These are phyloP conservation scores for Andrena trimmerana DNA, from an alignment of 2,888 invertebrate genomes.

Conservation along the genomic window DNA sequence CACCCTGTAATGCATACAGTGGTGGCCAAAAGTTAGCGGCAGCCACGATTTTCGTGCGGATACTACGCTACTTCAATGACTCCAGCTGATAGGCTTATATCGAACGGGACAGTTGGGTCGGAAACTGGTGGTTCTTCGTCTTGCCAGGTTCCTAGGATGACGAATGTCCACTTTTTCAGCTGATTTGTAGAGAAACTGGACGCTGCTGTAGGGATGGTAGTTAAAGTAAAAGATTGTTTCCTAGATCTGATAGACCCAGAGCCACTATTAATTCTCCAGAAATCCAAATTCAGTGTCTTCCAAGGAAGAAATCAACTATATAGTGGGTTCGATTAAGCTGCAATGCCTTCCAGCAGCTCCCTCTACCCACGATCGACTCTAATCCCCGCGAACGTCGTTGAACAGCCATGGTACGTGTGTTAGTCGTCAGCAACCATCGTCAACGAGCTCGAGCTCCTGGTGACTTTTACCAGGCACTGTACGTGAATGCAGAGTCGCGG, in stretches of 20 bases:
- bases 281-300: too few species aligned
- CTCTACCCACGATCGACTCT: not conserved
- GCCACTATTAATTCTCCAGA: not conserved
- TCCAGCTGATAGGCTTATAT: too few species aligned
- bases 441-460: not conserved
- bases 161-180: not conserved
- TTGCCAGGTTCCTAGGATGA: not conserved
- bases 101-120: too few species aligned
- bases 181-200: not conserved
- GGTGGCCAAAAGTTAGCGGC: constrained; percentile 24
- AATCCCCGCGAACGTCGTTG: not conserved
- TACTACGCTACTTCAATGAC: not conserved
- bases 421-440: not conserved
- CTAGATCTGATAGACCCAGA: not conserved
- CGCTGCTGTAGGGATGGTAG: not conserved
- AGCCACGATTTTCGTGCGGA: not conserved
- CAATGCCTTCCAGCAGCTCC: too few species aligned
- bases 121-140: not conserved
- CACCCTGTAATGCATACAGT: constrained; percentile 50
- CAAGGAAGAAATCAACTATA: too few species aligned
- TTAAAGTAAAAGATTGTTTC: not conserved
- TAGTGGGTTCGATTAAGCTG: too few species aligned
- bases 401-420: not conserved
- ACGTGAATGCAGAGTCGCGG: constrained; percentile 42
- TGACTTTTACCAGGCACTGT: constrained; percentile 42